These are phyloP conservation scores for Hyles lineata DNA, from an alignment of 2,888 invertebrate genomes.

Conservation along the genomic window DNA sequence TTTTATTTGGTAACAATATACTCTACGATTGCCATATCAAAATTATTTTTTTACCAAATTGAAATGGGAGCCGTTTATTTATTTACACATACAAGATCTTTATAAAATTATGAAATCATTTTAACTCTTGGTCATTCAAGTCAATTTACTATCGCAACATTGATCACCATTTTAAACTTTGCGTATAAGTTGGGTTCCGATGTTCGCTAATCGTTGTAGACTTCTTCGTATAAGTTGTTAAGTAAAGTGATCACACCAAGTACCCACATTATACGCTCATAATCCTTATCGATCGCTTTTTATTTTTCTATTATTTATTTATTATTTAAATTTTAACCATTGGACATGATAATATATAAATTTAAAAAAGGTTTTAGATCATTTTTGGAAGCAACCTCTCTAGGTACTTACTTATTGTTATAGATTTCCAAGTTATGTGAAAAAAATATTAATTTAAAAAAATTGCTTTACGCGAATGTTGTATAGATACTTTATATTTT, in stretches of 20 bases:
- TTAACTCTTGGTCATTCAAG: neutral
- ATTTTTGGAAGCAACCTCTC: constrained; percentile 56
- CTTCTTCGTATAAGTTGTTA: neutral
- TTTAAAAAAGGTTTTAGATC: constrained; percentile 50
- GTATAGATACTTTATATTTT: constrained; percentile 81
- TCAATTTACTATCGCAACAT: neutral
- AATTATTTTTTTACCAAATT: neutral
- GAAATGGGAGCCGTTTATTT: neutral
- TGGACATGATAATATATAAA: constrained; percentile 56
- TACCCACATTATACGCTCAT: neutral
- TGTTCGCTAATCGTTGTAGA: neutral
- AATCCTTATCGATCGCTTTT: constrained; percentile 14
- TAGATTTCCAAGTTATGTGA: constrained; percentile 62
- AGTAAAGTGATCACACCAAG: neutral
- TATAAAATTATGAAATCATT: neutral
- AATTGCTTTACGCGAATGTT: constrained; percentile 67
- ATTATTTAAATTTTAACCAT: constrained; percentile 48
- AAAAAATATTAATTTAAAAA: constrained; percentile 42
- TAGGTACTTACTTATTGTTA: constrained; percentile 80
- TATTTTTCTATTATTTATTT: constrained; percentile 51
- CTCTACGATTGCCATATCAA: constrained; percentile 2
- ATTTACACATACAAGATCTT: neutral
- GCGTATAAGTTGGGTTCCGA: neutral
- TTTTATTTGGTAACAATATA: constrained; percentile 2
- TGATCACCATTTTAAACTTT: neutral